These are phyloP conservation scores for Gari tellinella DNA, from an alignment of 2,888 invertebrate genomes.

Conservation along the genomic window DNA sequence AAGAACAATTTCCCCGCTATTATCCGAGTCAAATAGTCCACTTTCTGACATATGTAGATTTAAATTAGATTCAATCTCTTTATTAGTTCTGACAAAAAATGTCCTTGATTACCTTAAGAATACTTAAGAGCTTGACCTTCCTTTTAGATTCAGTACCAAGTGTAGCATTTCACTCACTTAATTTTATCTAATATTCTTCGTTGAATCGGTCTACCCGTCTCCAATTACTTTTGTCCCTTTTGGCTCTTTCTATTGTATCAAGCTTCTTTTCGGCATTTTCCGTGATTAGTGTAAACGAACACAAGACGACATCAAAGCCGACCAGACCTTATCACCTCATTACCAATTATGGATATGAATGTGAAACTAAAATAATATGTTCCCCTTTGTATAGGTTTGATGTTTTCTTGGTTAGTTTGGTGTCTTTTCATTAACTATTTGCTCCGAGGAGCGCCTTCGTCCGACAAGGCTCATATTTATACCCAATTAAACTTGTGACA, in stretches of 20 bases:
- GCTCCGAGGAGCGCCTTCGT: not conserved
- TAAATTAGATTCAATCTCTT: too few species aligned
- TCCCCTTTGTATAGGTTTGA: constrained; percentile 3
- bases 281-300: not conserved
- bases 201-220: not conserved
- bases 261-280: too few species aligned
- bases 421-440: constrained; percentile 1
- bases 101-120: too few species aligned
- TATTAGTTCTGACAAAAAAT: too few species aligned
- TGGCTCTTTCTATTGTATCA: too few species aligned
- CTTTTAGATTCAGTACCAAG: not conserved
- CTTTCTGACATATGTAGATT: too few species aligned
- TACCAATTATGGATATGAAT: constrained; percentile 30
- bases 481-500: constrained; percentile 42
- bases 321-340: constrained; percentile 13
- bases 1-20: too few species aligned
- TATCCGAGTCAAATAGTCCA: too few species aligned
- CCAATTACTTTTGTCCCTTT: too few species aligned
- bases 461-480: constrained; percentile 11
- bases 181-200: constrained; percentile 8
- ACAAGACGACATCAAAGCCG: constrained; percentile 36
- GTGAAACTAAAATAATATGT: constrained; percentile 7
- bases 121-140: too few species aligned
- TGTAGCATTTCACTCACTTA: not conserved
- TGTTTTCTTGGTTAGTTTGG: not conserved